Percentiles rank a stretch among this genome's conserved stretches.
Conservation (phyloP, 64 coral and sea anemone species). For the Pocillopora verrucosa region DNA sequence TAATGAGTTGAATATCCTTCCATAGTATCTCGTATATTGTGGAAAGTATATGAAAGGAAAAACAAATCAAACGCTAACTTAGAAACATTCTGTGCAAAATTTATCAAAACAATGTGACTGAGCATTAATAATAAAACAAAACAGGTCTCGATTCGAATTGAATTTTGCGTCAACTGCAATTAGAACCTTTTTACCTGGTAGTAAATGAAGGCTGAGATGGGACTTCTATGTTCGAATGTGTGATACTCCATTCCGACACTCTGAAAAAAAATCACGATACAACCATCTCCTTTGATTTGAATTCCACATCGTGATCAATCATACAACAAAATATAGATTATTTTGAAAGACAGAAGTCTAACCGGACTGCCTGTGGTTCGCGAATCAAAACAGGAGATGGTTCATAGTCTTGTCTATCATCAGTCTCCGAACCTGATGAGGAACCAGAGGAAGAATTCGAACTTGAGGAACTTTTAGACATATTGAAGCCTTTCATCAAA, state of each 20-base stretch:
- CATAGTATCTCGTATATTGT: too few relatives aligned
- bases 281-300: not conserved
- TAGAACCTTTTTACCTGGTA: slow-evolving; percentile 25
- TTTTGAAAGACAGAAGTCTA: not conserved
- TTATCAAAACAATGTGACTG: not conserved
- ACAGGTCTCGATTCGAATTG: not conserved
- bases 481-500: slow-evolving; percentile 30
- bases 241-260: slow-evolving; percentile 68
- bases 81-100: not conserved
- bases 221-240: slow-evolving; percentile 80
- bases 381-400: slow-evolving; percentile 10
- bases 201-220: slow-evolving; percentile 23
- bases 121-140: not conserved
- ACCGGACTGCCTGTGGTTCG: not conserved
- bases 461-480: slow-evolving; percentile 64
- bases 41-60: too few relatives aligned
- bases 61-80: too few relatives aligned
- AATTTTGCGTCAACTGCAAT: not conserved
- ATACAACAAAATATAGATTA: not conserved
- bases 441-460: slow-evolving; percentile 73
- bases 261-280: slow-evolving; percentile 33
- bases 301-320: not conserved
- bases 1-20: too few relatives aligned
- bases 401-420: slow-evolving; percentile 17
- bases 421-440: slow-evolving; percentile 36